These are phyloP conservation scores for Calameuta pallipes DNA, from an alignment of 2,888 invertebrate genomes.

Conservation along the genomic window DNA sequence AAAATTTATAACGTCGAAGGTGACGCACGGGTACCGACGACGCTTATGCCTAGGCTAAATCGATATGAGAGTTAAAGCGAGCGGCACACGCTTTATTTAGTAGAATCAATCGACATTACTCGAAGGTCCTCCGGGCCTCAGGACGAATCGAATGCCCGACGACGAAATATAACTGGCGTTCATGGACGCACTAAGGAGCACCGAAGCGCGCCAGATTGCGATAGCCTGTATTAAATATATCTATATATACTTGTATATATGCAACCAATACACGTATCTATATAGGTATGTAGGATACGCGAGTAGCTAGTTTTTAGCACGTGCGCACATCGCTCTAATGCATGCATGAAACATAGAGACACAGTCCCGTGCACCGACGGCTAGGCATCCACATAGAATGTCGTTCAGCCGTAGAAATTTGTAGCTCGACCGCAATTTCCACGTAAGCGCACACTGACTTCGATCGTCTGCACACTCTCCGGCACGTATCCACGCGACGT, in stretches of 20 bases:
- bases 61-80: neutral
- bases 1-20: neutral
- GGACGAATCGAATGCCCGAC: neutral
- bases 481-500: neutral
- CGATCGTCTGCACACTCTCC: constrained; percentile 27
- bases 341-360: constrained; percentile 16
- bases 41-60: neutral
- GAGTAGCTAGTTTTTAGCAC: constrained; percentile 11
- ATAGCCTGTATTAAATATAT: neutral
- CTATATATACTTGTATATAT: neutral
- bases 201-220: neutral
- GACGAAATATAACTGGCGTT: neutral
- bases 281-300: neutral
- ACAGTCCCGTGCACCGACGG: constrained; percentile 9
- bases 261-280: neutral
- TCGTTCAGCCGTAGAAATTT: constrained; percentile 34
- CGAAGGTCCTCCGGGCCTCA: neutral
- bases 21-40: neutral
- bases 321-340: constrained; percentile 18
- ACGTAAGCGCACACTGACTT: constrained; percentile 42
- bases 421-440: constrained; percentile 40
- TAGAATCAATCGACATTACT: constrained; percentile 8
- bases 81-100: constrained; percentile 20
- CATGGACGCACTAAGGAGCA: neutral
- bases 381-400: constrained; percentile 26